phyloP scores from a whole-genome alignment of 2,113 vertebrate species.

The Microtus pennsylvanicus region DNA sequence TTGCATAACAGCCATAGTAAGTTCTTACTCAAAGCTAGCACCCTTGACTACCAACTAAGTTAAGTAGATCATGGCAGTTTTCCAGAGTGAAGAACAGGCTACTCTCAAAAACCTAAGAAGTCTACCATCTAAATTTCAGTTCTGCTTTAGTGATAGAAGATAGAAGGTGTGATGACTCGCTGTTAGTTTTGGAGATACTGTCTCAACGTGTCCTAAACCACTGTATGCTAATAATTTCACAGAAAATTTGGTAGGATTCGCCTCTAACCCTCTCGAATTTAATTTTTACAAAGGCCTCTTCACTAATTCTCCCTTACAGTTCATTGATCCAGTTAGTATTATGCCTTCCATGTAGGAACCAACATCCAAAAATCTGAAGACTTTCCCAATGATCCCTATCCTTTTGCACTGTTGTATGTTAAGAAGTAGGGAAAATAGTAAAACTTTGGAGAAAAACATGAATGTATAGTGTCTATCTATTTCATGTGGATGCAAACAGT shows the following conservation, averaged over 20 bases:
- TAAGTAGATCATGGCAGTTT: neutral
- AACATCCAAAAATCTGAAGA: neutral
- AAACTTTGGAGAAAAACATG: neutral
- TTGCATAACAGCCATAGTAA: neutral
- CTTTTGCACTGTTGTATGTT: neutral
- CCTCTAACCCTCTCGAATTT: neutral
- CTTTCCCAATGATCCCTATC: neutral
- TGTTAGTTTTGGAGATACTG: constrained; percentile 25
- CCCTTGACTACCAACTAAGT: neutral
- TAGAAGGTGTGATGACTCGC: neutral
- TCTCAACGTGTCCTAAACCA: neutral
- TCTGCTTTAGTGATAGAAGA: neutral
- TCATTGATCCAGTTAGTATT: neutral
- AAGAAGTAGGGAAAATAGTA: constrained; percentile 20
- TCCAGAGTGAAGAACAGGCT: neutral
- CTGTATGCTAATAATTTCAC: neutral
- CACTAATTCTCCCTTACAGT: neutral
- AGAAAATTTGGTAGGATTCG: neutral
- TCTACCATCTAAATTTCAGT: neutral
- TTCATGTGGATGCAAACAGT: neutral
- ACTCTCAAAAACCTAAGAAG: neutral
- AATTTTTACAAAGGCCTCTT: constrained; percentile 1
- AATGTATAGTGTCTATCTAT: neutral
- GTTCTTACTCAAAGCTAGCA: neutral
- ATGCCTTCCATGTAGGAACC: neutral